Base-by-base conservation (phyloP, 2,888 invertebrate genomes). In the Spodoptera littoralis region DNA sequence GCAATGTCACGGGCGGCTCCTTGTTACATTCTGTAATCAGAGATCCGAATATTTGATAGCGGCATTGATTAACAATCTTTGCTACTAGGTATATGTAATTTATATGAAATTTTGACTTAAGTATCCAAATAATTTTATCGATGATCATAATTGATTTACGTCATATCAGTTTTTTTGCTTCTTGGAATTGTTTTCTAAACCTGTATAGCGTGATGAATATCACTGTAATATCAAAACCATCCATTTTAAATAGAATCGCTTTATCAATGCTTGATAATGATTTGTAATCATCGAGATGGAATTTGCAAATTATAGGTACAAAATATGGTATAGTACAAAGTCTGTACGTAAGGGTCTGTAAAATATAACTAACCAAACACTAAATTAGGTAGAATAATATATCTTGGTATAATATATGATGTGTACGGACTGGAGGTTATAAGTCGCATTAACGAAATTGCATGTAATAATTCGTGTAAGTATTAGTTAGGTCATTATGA, bases 111-210 rank as follows among this genome's bases (percentile, higher is more conserved):
- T 81, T 77, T 70, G 54, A 69, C 60, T 50, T 65, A 77, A 77
- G 73, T 76, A 77, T 67, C 72, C 61, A 60, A 50, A 72, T 61
- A 77, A 70, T 73, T 54, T 82, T 85, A 88, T 89, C 88, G 61
- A 48, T 60, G 70, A 70, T 88, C 81, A 72, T 87, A 85, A 89
- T 89, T 84, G 79, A 69, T 75, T 76, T 80, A 79, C 89, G 89
- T 90, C 89, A 90, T 56, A 64, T 61, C 55, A 82, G 76, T 77
- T 77, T 73, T 66, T 77, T 55, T 55, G 64, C 63, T 86, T 84
- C 84, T 76, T 62, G 70, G 84, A 87, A 85, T 73, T 84, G 83
- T 82, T 83, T 80, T 83, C 77, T 73, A 61, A 73, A 67, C 36
- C 56, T 12, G 45, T 52, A 12, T 48, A 41, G 46, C 58, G 48